These are phyloP conservation scores for Drosophila punjabiensis DNA, from an alignment of 1,140 invertebrate species.

Conservation along the genomic window DNA sequence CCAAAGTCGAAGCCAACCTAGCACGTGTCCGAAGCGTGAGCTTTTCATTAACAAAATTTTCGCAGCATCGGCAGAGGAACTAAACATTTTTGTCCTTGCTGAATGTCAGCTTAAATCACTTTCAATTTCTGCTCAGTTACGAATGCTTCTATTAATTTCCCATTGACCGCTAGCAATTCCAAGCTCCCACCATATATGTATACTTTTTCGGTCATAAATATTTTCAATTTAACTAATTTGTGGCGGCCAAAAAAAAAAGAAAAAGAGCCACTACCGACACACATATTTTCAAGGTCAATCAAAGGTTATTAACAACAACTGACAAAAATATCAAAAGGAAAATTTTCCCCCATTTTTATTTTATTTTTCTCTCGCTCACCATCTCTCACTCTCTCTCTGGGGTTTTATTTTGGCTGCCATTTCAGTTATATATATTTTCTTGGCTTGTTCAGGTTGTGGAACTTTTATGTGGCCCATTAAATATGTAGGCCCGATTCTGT, in stretches of 20 bases:
- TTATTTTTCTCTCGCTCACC: slow-evolving; percentile 23
- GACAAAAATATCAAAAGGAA: slow-evolving; percentile 65
- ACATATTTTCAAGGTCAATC: slow-evolving; percentile 82
- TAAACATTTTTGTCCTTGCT: slow-evolving; percentile 73
- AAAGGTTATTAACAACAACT: slow-evolving; percentile 83
- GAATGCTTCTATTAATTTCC: slow-evolving; percentile 51
- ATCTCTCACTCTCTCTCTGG: slow-evolving; percentile 4
- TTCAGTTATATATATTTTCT: slow-evolving; percentile 43
- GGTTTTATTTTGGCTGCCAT: slow-evolving; percentile 53
- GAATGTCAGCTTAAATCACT: slow-evolving; percentile 77
- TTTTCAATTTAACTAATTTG: slow-evolving; percentile 79
- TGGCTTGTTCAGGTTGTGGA: slow-evolving; percentile 44
- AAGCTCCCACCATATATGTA: slow-evolving; percentile 24
- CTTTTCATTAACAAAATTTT: slow-evolving; percentile 45
- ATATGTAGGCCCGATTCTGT: slow-evolving; percentile 43
- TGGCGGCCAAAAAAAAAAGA: slow-evolving; percentile 6
- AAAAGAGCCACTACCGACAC: slow-evolving; percentile 10
- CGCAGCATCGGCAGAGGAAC: slow-evolving; percentile 25
- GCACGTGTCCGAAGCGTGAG: slow-evolving; percentile 67
- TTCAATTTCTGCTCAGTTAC: slow-evolving; percentile 43
- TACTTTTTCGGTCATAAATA: slow-evolving; percentile 46
- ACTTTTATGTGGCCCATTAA: slow-evolving; percentile 41
- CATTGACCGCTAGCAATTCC: slow-evolving; percentile 26
- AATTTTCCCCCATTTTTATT: slow-evolving; percentile 54
- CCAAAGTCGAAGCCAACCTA: slow-evolving; percentile 19